A percentile compares a stretch with the other conserved stretches of the same genome.
These are phyloP conservation scores for Engraulis encrasicolus DNA, from an alignment of 2,113 vertebrate genomes.

Conservation along the genomic window DNA sequence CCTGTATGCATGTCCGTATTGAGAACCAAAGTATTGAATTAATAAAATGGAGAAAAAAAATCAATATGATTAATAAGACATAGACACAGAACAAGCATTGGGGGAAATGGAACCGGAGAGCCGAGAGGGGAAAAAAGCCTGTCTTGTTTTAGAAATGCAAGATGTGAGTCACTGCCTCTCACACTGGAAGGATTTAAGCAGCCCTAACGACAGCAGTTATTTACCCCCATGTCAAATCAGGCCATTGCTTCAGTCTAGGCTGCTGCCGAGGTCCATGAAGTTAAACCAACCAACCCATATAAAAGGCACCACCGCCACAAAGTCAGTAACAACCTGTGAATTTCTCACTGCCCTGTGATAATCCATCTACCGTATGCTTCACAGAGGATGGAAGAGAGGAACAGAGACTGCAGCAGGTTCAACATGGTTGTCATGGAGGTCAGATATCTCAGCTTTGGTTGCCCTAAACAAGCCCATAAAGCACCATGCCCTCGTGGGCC, in stretches of 20 bases:
- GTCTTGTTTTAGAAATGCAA: constrained; percentile 7
- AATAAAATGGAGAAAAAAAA: neutral
- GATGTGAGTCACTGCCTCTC: constrained; percentile 13
- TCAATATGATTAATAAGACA: neutral
- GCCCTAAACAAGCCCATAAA: neutral
- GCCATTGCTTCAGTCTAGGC: constrained; percentile 13
- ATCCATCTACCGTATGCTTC: neutral
- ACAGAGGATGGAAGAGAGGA: neutral
- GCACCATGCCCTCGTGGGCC: constrained; percentile 7
- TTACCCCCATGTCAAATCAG: constrained; percentile 14
- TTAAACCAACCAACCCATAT: constrained; percentile 1
- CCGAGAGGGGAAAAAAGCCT: neutral
- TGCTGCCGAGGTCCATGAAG: constrained; percentile 1
- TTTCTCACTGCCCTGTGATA: neutral
- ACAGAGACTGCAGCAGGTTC: constrained; percentile 17
- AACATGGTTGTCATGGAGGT: constrained; percentile 8
- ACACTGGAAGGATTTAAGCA: constrained; percentile 17
- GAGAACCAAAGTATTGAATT: neutral
- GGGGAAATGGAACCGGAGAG: neutral
- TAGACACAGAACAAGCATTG: neutral
- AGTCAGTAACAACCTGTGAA: neutral
- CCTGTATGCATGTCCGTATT: neutral
- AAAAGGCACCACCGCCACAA: constrained; percentile 16
- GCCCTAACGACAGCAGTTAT: constrained; percentile 21
- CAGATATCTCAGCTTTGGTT: neutral